Percentiles rank a stretch among this genome's conserved stretches.
Evolutionary conservation across 2,797 vertebrate genomes (phyloP).

Genomic region (Acrocephalus scirpaceus): DNA sequence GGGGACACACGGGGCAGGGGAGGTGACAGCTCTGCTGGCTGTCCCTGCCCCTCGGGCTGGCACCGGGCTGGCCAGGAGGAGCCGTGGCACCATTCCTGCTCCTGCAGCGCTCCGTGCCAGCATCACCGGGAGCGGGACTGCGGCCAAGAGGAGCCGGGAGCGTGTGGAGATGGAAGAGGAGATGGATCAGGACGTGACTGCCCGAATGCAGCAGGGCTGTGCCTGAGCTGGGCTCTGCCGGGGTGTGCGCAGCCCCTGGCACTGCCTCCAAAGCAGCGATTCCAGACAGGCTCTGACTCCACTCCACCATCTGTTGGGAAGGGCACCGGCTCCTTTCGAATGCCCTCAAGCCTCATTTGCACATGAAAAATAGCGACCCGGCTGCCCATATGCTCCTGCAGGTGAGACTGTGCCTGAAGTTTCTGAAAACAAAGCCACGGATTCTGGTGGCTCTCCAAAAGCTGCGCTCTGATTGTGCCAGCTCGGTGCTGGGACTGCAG

Average conservation of each 20-base stretch:
- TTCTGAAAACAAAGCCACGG: not conserved
- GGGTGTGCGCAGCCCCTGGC: not conserved
- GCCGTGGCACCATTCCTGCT: fast-evolving
- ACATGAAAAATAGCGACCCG: not conserved
- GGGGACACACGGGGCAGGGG: not conserved
- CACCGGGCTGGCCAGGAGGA: not conserved
- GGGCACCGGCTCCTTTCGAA: not conserved
- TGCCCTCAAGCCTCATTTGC: not conserved
- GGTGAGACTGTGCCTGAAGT: not conserved
- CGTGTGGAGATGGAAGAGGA: not conserved
- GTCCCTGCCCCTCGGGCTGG: not conserved
- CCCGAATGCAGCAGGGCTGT: not conserved
- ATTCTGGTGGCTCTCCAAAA: not conserved
- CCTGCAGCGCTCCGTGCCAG: not conserved
- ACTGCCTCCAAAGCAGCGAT: not conserved
- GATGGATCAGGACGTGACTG: not conserved
- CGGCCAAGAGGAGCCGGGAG: not conserved
- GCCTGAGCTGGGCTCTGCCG: not conserved
- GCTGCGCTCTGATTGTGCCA: not conserved
- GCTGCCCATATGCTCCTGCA: not conserved
- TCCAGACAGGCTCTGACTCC: not conserved
- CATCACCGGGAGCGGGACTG: not conserved
- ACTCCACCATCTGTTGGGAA: not conserved
- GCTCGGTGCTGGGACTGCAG: not conserved
- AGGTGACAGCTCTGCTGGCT: not conserved